Conservation (phyloP, 2,113 vertebrate species). For the Fulica atra region DNA sequence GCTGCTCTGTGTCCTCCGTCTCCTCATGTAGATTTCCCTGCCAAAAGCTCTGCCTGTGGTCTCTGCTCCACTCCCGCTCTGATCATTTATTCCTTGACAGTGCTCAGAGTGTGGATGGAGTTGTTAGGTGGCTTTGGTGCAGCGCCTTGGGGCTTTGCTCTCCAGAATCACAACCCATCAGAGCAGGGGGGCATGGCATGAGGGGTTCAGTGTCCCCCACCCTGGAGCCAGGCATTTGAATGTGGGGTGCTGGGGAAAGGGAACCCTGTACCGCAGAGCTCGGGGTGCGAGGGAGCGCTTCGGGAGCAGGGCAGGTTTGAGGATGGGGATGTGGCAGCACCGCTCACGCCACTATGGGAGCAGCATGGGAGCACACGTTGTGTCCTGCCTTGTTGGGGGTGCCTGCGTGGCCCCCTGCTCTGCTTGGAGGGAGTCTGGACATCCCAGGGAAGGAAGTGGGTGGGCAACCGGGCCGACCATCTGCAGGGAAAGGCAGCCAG, state of each 20-base stretch:
- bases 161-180: accelerated
- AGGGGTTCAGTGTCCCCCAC: accelerated
- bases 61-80: accelerated
- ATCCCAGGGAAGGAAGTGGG: neutral
- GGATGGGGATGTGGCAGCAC: neutral
- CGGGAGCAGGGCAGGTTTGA: neutral
- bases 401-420: neutral
- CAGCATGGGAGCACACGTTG: neutral
- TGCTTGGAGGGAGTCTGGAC: neutral
- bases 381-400: neutral
- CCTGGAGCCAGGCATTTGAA: accelerated
- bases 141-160: neutral
- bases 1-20: neutral
- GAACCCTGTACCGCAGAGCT: neutral
- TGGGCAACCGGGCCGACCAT: neutral
- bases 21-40: neutral
- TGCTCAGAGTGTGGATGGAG: accelerated
- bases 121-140: neutral
- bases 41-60: neutral
- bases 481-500: neutral
- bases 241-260: neutral
- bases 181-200: accelerated
- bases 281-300: accelerated
- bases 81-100: neutral
- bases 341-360: neutral